These are phyloP conservation scores for Epirrita christyi DNA, from an alignment of 2,888 invertebrate genomes.

Conservation along the genomic window DNA sequence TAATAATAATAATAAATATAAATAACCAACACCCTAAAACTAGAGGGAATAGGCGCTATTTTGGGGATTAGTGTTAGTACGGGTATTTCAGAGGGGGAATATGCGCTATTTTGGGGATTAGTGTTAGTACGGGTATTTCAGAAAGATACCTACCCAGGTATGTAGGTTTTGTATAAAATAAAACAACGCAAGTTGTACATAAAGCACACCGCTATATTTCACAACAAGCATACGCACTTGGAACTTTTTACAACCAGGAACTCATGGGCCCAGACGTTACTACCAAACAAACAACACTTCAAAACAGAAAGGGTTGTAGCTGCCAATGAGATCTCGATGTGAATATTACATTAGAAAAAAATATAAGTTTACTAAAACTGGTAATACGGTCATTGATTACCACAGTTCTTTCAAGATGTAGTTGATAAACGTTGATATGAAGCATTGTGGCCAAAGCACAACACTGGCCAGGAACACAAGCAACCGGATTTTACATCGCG, in stretches of 20 bases:
- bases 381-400: conserved; percentile 18
- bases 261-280: conserved; percentile 60
- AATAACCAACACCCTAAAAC: too few species aligned
- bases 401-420: conserved; percentile 3
- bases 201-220: conserved; percentile 60
- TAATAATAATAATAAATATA: too few species aligned
- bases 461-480: conserved; percentile 14
- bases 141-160: too few species aligned
- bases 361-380: conserved; percentile 27
- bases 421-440: neutral
- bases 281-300: conserved; percentile 29
- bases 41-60: too few species aligned
- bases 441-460: conserved; percentile 5
- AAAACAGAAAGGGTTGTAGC: conserved; percentile 20
- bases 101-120: too few species aligned
- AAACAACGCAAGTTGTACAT: conserved; percentile 31
- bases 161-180: conserved; percentile 2
- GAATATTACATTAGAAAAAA: conserved; percentile 25
- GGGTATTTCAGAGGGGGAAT: too few species aligned
- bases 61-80: too few species aligned
- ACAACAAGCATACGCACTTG: conserved; percentile 57
- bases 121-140: too few species aligned
- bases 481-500: neutral
- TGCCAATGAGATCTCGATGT: conserved; percentile 22
- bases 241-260: conserved; percentile 61